Evolutionary conservation across 2,888 invertebrate genomes (phyloP), one percentile per base, ranked within the genome.

Genomic region (Synanthedon andrenaeformis): DNA sequence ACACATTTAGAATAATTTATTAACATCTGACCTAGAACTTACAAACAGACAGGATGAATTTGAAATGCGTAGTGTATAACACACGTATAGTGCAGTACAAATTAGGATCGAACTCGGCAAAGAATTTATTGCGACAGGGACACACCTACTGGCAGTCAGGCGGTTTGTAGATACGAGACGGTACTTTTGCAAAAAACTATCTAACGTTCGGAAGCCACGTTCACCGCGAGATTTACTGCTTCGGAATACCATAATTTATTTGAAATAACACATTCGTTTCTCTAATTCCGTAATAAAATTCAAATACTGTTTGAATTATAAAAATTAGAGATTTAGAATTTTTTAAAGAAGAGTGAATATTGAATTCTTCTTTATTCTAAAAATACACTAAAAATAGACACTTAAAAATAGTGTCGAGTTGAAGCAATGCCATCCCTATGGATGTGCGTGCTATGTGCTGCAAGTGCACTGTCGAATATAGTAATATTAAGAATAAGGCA

Each of bases 71-170:
- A 14, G 11, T 45, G 45, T 45, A 45, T 45, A 45, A 45, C 45
- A n/a, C 14, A 45, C n/a, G 4, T 45, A 41, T 42, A 45, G 51
- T 55, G 19, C 49, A 35, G 54, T 60, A 62, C 58, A 62, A 65
- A 61, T 62, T 63, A 58, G 55, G 57, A 63, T 63, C 56, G 62
- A 62, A 63, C 55, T 58, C 58, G 55, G 58, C 57, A 61, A 62
- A 63, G 54, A 66, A 68, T 69, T 72, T 69, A 71, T 69, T 57
- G 64, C 59, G 56, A 60, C 61, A 61, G 59, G 53, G 58, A 61
- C 59, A 58, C 63, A 59, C 65, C 62, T 57, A 58, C 54, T 52
- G 55, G 49, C 51, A 45, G 51, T 55, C 59, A 58, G 57, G 52
- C 52, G 48, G 53, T 55, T 55, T 52, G 54, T 51, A 45, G 54